Evolutionary conservation across 2,113 vertebrate genomes (phyloP).

Genomic region (Lathamus discolor): DNA sequence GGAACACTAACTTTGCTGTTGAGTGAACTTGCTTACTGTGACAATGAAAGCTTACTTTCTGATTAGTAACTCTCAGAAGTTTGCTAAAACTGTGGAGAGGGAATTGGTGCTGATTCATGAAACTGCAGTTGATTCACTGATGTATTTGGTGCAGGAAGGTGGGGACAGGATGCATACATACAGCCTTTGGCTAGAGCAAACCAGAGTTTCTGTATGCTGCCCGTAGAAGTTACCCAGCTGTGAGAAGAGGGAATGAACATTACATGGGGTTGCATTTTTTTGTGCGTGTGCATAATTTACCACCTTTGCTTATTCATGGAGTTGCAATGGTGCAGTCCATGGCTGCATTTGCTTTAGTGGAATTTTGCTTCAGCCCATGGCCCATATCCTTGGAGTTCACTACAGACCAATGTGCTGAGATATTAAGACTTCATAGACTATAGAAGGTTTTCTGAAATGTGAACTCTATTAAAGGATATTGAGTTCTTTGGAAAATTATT

Average conservation of each 20-base stretch:
- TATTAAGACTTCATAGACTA: background rate
- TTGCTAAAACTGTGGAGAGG: background rate
- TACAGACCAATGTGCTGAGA: background rate
- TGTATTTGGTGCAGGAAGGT: background rate
- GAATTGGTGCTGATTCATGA: background rate
- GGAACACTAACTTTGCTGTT: background rate
- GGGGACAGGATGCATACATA: background rate
- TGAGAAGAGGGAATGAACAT: background rate
- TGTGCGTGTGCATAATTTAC: background rate
- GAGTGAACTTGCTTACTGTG: background rate
- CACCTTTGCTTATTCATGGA: background rate
- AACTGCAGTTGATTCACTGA: background rate
- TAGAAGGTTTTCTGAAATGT: background rate
- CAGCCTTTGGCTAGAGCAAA: background rate
- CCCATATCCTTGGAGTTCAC: background rate
- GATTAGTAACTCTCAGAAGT: background rate
- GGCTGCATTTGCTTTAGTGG: background rate
- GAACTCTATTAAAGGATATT: background rate
- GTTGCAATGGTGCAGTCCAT: fast-evolving
- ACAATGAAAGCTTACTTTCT: background rate
- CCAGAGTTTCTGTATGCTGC: background rate
- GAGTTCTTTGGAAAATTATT: background rate
- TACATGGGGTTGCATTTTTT: background rate
- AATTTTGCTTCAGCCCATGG: background rate
- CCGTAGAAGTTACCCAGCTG: background rate